These are phyloP conservation scores for Drosophila mojavensis DNA, from an alignment of 1,140 invertebrate species.

Conservation along the genomic window DNA sequence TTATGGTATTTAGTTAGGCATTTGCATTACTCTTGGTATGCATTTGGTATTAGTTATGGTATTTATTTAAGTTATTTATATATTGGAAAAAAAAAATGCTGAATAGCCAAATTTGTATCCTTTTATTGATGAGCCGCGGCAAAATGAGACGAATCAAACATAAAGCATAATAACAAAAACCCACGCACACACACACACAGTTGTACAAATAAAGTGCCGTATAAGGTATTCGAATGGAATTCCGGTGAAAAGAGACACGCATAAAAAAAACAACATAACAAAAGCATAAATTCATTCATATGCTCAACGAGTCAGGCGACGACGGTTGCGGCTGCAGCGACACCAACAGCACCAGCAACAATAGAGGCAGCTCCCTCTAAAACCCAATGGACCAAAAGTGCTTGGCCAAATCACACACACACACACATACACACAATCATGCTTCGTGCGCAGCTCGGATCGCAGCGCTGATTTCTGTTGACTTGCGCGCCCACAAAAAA, in stretches of 20 bases:
- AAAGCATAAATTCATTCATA: constrained; percentile 72
- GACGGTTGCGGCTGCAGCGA: constrained; percentile 10
- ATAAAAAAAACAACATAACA: constrained; percentile 53
- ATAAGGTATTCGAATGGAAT: constrained; percentile 53
- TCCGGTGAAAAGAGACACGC: constrained; percentile 61
- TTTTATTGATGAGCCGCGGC: constrained; percentile 24
- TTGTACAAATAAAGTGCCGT: constrained; percentile 18
- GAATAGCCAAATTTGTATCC: constrained; percentile 37
- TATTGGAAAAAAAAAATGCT: too few species aligned
- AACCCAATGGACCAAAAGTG: constrained; percentile 38
- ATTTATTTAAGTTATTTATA: not conserved
- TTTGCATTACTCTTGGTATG: not conserved
- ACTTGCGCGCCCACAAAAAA: constrained; percentile 36
- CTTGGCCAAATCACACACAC: constrained; percentile 28
- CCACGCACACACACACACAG: not conserved
- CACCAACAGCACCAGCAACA: constrained; percentile 35
- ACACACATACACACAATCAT: constrained; percentile 14
- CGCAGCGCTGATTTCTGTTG: constrained; percentile 36
- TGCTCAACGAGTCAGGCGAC: constrained; percentile 9
- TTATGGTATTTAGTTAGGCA: not conserved
- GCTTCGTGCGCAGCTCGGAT: constrained; percentile 3
- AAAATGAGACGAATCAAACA: not conserved
- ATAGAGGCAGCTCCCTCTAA: constrained; percentile 3
- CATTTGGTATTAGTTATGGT: not conserved
- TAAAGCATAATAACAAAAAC: constrained; percentile 24